Percentiles rank a stretch among this genome's conserved stretches.
phyloP scores from a whole-genome alignment of 2,113 vertebrate species.

The Galbula dea region DNA sequence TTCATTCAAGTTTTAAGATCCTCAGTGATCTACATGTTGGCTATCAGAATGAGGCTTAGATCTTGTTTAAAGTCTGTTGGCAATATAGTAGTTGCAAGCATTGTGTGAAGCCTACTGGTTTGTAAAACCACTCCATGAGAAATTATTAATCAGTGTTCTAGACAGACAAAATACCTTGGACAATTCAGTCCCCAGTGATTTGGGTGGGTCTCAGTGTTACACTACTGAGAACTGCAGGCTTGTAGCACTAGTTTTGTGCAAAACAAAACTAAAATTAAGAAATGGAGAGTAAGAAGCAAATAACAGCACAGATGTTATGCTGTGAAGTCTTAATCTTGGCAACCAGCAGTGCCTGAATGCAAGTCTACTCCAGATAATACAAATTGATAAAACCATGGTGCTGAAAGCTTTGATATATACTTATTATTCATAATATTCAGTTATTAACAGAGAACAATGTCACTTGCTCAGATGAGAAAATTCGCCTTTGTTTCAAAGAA shows the following conservation, averaged over 20 bases:
- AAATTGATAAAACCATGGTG: neutral
- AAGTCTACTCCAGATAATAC: neutral
- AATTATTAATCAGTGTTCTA: neutral
- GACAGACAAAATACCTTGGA: neutral
- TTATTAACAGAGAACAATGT: neutral
- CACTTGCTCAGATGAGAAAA: neutral
- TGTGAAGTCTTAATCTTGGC: neutral
- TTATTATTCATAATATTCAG: neutral
- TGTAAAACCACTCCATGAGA: neutral
- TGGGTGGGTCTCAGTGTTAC: neutral
- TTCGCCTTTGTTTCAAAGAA: neutral
- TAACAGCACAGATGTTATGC: neutral
- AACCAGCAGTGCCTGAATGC: neutral
- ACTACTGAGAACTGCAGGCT: neutral
- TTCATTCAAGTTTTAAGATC: neutral
- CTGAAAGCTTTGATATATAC: neutral
- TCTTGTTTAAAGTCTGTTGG: neutral
- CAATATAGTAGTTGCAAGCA: neutral
- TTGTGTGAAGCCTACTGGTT: neutral
- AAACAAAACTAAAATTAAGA: neutral
- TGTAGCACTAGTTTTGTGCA: neutral
- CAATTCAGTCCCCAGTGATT: neutral
- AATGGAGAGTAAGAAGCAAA: neutral
- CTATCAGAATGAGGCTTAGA: neutral
- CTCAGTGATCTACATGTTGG: neutral